Evolutionary conservation across 1,140 invertebrate species (phyloP), one percentile per base, ranked within the genome.

Genomic region (Drosophila pseudoobscura): DNA sequence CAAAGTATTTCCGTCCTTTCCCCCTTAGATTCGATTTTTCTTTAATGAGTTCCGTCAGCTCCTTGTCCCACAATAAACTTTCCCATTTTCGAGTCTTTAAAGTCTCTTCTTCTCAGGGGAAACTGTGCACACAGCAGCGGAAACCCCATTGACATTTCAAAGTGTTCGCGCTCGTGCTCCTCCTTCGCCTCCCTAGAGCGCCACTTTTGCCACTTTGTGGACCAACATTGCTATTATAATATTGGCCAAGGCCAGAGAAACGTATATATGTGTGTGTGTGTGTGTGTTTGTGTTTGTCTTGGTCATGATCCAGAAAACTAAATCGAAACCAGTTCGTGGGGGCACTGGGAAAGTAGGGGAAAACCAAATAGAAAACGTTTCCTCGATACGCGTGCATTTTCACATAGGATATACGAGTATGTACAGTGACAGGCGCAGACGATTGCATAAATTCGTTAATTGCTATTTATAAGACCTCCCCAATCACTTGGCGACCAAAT

Each of bases 371-470:
- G 24, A 50, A 50, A 66, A 43, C 64, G 49, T 69, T 69, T 64
- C 45, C 53, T 39, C 52, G 17, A 24, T 55, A 45, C 52, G 58
- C 50, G 59, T 74, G 59, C 58, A 61, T 54, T 35, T 60, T 35
- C 54, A 58, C 20, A 61, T 55, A 53, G 11, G 50, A 54, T 59
- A 68, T 13, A 13, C 54, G 24, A 39, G 47, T 46, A 66, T 31
- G 68, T 56, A 51, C 47, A 46, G 3, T 26, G 24, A 26, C 24
- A 26, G 24, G 52, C 71, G 22, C 54, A 52, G 41, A 61, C 51
- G 58, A 63, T 85, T 85, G 80, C 80, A 85, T 85, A 85, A 87
- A 85, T 80, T 80, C 63, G 77, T 85, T 78, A 85, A 85, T 87
- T 85, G 74, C 74, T 85, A 87, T 85, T 87, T 85, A 75, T 87